Conservation (phyloP, 2,113 vertebrate genomes). For the Bombycilla garrulus region DNA sequence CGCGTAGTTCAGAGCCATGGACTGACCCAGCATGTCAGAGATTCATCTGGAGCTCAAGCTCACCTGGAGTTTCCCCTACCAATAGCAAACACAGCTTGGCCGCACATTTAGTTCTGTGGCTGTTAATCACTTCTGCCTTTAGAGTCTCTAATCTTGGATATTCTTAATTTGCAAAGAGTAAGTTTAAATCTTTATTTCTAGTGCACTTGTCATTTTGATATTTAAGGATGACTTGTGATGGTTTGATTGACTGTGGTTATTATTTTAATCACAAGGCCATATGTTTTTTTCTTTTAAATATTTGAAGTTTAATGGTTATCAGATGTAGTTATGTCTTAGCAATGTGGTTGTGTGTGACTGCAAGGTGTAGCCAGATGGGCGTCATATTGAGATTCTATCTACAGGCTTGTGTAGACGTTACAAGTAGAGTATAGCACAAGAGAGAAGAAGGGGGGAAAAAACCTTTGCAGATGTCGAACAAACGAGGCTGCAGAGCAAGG, state of each 20-base stretch:
- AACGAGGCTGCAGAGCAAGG: not conserved
- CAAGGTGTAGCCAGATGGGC: not conserved
- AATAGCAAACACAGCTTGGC: not conserved
- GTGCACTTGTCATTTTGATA: not conserved
- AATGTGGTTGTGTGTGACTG: not conserved
- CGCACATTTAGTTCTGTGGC: not conserved
- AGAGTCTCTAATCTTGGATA: not conserved
- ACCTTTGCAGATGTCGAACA: not conserved
- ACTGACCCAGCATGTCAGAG: slow-evolving; percentile 17
- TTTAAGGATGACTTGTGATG: not conserved
- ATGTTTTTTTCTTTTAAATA: not conserved
- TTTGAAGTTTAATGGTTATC: not conserved
- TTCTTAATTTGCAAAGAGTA: not conserved
- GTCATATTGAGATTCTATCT: not conserved
- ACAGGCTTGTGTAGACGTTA: not conserved
- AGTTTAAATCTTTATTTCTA: not conserved
- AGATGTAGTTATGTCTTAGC: not conserved
- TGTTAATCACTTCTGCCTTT: not conserved
- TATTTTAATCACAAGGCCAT: not conserved
- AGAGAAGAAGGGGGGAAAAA: not conserved
- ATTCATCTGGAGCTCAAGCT: not conserved
- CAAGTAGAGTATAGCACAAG: not conserved
- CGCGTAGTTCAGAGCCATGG: not conserved
- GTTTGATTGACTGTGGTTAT: not conserved
- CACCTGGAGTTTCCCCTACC: not conserved